phyloP scores from a whole-genome alignment of 2,888 invertebrate species.

The Allacma fusca region DNA sequence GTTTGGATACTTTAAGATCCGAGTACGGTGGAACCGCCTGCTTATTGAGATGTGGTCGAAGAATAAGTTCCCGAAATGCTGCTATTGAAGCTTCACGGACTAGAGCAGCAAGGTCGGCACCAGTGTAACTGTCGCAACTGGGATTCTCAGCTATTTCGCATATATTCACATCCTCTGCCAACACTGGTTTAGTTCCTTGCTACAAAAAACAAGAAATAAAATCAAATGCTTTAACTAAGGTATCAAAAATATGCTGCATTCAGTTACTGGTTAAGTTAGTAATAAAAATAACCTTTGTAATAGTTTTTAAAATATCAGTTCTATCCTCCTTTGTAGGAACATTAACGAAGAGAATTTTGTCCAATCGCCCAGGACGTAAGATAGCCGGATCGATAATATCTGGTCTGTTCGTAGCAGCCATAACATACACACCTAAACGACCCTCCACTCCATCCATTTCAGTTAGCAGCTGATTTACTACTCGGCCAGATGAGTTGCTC shows the following conservation, averaged over 20 bases:
- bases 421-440: constrained; percentile 89
- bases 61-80: constrained; percentile 79
- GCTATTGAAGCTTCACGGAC: constrained; percentile 86
- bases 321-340: constrained; percentile 83
- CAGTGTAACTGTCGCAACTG: constrained; percentile 81
- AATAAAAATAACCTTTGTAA: constrained; percentile 94
- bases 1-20: constrained; percentile 71
- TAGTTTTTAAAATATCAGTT: constrained; percentile 84
- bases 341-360: constrained; percentile 88
- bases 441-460: constrained; percentile 98
- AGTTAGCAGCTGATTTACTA: constrained; percentile 95
- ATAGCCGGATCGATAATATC: constrained; percentile 97
- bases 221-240: constrained; percentile 13
- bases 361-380: constrained; percentile 86
- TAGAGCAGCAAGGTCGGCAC: constrained; percentile 91
- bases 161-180: constrained; percentile 80
- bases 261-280: background rate
- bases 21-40: background rate
- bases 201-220: constrained; percentile 63
- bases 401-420: constrained; percentile 96
- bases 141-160: constrained; percentile 74
- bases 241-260: background rate
- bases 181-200: constrained; percentile 80
- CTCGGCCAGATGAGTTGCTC: constrained; percentile 79
- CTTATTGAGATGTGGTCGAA: constrained; percentile 37